phyloP scores from a whole-genome alignment of 2,888 invertebrate genomes.

The Phlogophora meticulosa region DNA sequence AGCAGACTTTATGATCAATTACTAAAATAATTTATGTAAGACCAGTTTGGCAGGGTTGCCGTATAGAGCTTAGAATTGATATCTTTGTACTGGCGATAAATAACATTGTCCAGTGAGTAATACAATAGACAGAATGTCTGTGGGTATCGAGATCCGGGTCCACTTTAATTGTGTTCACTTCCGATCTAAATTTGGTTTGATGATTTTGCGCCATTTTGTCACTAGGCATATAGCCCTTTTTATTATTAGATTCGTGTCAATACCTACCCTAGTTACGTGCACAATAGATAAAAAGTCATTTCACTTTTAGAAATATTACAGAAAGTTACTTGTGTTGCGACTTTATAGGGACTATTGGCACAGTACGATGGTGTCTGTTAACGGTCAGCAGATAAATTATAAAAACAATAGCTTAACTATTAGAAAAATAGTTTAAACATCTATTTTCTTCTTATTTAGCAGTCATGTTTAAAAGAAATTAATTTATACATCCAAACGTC shows the following conservation, averaged over 20 bases:
- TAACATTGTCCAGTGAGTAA: constrained; percentile 20
- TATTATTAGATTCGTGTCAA: neutral
- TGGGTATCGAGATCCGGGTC: constrained; percentile 54
- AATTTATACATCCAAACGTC: too few species aligned
- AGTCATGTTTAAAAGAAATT: too few species aligned
- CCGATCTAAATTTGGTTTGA: neutral
- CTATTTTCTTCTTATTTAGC: too few species aligned
- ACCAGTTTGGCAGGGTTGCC: constrained; percentile 38
- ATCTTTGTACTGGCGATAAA: constrained; percentile 24
- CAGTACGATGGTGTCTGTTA: too few species aligned
- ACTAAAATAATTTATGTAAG: constrained; percentile 14
- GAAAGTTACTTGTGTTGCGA: neutral
- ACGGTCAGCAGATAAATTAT: too few species aligned
- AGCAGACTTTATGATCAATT: neutral
- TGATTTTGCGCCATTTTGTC: neutral
- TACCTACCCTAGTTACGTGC: too few species aligned
- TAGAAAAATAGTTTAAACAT: too few species aligned
- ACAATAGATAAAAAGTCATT: too few species aligned
- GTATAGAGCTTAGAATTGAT: constrained; percentile 19
- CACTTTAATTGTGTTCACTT: constrained; percentile 8
- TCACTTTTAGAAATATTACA: too few species aligned
- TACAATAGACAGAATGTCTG: constrained; percentile 50
- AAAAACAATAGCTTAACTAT: too few species aligned
- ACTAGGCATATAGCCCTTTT: neutral
- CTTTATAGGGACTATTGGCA: too few species aligned